Percentiles rank a stretch among this genome's conserved stretches.
phyloP scores from a whole-genome alignment of 2,888 invertebrate genomes.

The Leptinotarsa haldemani region DNA sequence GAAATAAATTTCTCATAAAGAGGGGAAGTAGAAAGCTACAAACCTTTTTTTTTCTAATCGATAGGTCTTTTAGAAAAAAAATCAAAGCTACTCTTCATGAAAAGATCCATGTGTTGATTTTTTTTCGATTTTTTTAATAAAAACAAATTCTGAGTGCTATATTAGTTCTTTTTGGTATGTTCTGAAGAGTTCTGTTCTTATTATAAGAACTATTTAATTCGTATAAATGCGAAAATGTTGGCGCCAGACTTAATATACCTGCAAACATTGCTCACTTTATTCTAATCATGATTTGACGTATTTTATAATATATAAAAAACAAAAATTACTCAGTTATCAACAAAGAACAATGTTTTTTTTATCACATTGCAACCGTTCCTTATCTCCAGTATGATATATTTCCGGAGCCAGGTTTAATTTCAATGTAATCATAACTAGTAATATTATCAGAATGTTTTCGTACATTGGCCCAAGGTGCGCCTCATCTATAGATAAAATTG shows the following conservation, averaged over 20 bases:
- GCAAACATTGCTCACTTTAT: conserved; percentile 11
- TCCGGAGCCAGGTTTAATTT: conserved; percentile 22
- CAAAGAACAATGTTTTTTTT: conserved; percentile 9
- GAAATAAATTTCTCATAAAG: too few species aligned
- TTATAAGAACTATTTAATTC: too few species aligned
- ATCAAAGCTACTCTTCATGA: too few species aligned
- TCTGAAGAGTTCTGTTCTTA: too few species aligned
- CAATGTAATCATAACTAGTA: background rate
- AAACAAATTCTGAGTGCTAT: too few species aligned
- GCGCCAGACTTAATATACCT: background rate
- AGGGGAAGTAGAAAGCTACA: too few species aligned
- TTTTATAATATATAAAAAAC: conserved; percentile 16
- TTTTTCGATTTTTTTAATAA: too few species aligned
- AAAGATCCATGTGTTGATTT: too few species aligned
- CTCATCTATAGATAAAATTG: conserved; percentile 5
- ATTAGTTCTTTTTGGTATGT: too few species aligned
- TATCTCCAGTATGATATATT: conserved; percentile 15
- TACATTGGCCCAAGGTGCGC: conserved; percentile 3
- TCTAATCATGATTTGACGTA: background rate
- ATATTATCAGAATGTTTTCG: conserved; percentile 6
- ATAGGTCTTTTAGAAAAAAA: too few species aligned
- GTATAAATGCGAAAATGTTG: background rate
- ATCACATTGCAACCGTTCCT: conserved; percentile 9
- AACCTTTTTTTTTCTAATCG: too few species aligned
- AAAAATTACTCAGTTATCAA: background rate